phyloP scores from a whole-genome alignment of 2,797 vertebrate genomes.

The Sebastes variabilis region DNA sequence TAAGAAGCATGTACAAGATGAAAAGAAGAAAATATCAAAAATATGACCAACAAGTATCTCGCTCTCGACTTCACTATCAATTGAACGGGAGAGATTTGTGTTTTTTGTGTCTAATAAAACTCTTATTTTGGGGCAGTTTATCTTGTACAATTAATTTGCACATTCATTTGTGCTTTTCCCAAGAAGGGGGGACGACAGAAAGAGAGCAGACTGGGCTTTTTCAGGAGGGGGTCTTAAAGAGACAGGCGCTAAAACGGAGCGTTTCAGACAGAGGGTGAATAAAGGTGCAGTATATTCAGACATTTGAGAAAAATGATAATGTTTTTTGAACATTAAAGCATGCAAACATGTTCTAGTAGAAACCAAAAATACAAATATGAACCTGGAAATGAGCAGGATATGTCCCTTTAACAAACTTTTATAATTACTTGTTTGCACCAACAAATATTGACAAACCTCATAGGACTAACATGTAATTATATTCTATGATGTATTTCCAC shows the following conservation, averaged over 20 bases:
- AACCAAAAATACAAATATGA: too few relatives aligned
- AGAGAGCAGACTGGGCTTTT: too few relatives aligned
- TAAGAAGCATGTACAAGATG: too few relatives aligned
- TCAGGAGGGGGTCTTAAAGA: too few relatives aligned
- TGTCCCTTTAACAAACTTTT: neutral
- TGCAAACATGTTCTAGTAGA: too few relatives aligned
- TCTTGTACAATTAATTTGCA: neutral
- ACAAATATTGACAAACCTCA: neutral
- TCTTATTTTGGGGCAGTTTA: neutral
- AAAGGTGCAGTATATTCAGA: too few relatives aligned
- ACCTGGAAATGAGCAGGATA: too few relatives aligned
- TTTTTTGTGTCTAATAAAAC: neutral
- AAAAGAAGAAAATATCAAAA: neutral
- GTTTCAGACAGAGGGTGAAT: too few relatives aligned
- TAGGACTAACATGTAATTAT: neutral
- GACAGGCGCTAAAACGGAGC: fast-evolving
- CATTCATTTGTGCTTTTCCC: neutral
- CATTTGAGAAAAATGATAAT: too few relatives aligned
- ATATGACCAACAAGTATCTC: neutral
- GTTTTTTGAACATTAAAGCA: too few relatives aligned
- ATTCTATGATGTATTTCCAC: neutral
- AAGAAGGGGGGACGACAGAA: neutral
- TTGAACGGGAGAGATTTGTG: neutral
- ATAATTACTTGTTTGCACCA: neutral
- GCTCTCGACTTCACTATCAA: neutral